Base-by-base conservation (phyloP, 2,888 invertebrate species). In the Pardosa pseudoannulata region DNA sequence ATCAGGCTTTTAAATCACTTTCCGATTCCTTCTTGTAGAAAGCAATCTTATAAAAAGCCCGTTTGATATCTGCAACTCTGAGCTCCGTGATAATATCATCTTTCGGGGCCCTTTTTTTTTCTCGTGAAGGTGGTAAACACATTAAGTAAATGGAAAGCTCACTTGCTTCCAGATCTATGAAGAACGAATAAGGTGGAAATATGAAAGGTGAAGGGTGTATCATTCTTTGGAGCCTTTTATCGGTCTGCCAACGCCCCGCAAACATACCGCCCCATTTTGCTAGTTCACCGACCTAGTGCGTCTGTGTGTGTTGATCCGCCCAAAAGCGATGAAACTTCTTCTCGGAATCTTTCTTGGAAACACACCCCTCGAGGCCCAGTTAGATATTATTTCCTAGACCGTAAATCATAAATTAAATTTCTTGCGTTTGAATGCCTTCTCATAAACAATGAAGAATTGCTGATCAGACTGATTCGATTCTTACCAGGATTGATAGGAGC, bases 81-180 rank as follows among this genome's bases (percentile, higher is more conserved):
- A 29, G 29, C 29, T 36, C 31, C 28, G 29, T 41, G 13, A 39
- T 36, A 36, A 46, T 56, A 56, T 56, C 56, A 56, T 56, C 56
- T 56, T 56, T 23, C 56, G 23, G 3, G 56, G 56, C n/a, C n/a
- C 56, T n/a, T 56, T 46, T 23, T 11, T 19, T 56, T 46, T 23
- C 23, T 19, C 32, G 31, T 36, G n/a, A 65, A 65, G 56, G 67
- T 72, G 75, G 73, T 73, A 72, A 79, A 73, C 72, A 85, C 83
- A 85, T 85, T 85, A 85, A 50, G 72, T 56, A 85, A 78, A 85
- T 85, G 78, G 67, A 85, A 85, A 56, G 68, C 46, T 56, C 68
- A 68, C 50, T 72, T 50, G 46, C 82, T 76, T 65, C 28, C 56
- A 67, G 72, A 65, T 56, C 46, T 19, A 39, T 29, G 73, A 67